Evolutionary conservation across 2,888 invertebrate species (phyloP).

Genomic region (Yponomeuta malinellus): DNA sequence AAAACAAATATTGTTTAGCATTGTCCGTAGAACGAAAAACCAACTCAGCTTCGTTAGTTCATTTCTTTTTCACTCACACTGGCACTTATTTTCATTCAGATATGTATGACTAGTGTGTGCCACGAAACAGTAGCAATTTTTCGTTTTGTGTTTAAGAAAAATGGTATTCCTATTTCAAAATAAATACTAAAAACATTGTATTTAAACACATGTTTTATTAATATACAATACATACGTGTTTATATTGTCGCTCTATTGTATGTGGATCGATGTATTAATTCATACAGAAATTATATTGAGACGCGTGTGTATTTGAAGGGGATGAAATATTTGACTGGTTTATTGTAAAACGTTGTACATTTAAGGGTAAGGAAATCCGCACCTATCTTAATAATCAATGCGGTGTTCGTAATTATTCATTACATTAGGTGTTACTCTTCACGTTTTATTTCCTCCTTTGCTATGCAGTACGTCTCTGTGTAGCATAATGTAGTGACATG

Average conservation of each 20-base stretch:
- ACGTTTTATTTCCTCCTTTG: constrained; percentile 6
- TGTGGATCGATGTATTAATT: constrained; percentile 9
- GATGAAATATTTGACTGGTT: neutral
- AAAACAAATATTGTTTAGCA: too few species aligned
- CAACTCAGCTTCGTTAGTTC: neutral
- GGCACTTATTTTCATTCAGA: constrained; percentile 3
- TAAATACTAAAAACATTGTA: neutral
- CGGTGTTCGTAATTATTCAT: neutral
- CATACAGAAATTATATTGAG: constrained; percentile 4
- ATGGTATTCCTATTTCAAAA: constrained; percentile 10
- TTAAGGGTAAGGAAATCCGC: neutral
- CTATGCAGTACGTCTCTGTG: constrained; percentile 21
- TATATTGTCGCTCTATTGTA: constrained; percentile 7
- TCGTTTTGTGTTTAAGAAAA: neutral
- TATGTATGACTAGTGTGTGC: constrained; percentile 2
- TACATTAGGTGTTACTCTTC: neutral
- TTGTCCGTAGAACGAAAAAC: too few species aligned
- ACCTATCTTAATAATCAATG: neutral
- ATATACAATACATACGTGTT: constrained; percentile 9
- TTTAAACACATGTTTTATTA: neutral
- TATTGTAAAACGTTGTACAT: neutral
- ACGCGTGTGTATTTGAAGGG: neutral
- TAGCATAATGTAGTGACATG: constrained; percentile 26
- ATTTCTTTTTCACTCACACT: neutral
- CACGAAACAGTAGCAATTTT: neutral